Percentiles rank a stretch among this genome's conserved stretches.
Evolutionary conservation across 2,113 vertebrate genomes (phyloP).

Genomic region (Pelusios castaneus): DNA sequence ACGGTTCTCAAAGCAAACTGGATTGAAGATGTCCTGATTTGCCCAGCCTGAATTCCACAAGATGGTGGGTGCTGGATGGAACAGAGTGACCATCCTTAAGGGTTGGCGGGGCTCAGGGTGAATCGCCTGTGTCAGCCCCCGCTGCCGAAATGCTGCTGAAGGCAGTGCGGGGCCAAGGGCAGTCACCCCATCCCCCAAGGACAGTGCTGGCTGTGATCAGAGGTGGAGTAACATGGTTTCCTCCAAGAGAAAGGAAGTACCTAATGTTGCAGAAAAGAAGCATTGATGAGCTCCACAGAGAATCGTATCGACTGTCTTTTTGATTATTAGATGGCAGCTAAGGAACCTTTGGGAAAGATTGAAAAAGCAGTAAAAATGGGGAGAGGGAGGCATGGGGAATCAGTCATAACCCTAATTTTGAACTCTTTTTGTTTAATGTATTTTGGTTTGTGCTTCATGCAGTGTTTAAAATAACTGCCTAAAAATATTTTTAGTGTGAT

Average conservation of each 20-base stretch:
- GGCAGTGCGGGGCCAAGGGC: too few relatives aligned
- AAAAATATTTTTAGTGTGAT: conserved; percentile 38
- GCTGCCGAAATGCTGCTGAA: too few relatives aligned
- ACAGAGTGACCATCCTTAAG: too few relatives aligned
- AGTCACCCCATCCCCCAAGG: too few relatives aligned
- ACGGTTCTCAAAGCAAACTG: neutral
- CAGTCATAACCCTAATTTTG: neutral
- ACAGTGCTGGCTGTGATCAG: too few relatives aligned
- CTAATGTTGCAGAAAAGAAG: accelerated
- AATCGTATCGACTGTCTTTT: neutral
- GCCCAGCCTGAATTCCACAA: neutral
- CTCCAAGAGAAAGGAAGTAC: neutral
- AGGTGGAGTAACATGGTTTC: too few relatives aligned
- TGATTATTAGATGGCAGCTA: neutral
- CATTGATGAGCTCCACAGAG: neutral
- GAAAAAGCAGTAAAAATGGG: neutral
- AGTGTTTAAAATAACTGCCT: too few relatives aligned
- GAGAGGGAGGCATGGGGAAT: neutral
- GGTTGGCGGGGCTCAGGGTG: too few relatives aligned
- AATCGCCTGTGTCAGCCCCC: too few relatives aligned
- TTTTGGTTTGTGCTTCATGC: neutral
- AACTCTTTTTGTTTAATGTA: neutral
- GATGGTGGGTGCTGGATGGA: neutral
- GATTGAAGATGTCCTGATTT: accelerated
- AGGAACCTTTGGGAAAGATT: neutral